Evolutionary conservation across 1,140 invertebrate genomes (phyloP).

Genomic region (Campoletis sonorensis): DNA sequence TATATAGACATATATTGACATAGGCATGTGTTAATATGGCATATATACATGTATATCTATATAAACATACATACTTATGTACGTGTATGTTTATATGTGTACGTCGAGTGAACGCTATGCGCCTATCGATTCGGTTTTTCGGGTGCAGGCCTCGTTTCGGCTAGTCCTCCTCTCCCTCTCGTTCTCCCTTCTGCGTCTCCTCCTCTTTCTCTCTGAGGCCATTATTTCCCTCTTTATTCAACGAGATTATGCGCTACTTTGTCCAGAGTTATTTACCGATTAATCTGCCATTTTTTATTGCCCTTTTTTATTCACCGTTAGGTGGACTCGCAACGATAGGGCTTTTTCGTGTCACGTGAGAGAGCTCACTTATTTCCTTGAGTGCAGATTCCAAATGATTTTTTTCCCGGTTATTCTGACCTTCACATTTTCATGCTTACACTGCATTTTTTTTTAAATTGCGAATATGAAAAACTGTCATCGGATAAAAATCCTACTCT

Average conservation of each 20-base stretch:
- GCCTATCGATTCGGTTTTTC: constrained; percentile 75
- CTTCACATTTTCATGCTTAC: too few relatives aligned
- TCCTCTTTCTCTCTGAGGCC: constrained; percentile 43
- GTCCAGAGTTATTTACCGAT: constrained; percentile 30
- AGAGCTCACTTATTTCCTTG: constrained; percentile 6
- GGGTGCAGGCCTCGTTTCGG: constrained; percentile 71
- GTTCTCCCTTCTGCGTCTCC: neutral
- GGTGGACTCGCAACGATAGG: too few relatives aligned
- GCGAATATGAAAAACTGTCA: too few relatives aligned
- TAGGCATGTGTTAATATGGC: neutral
- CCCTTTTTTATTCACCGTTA: constrained; percentile 16
- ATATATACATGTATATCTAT: constrained; percentile 50
- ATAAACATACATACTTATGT: constrained; percentile 21
- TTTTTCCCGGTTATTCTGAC: too few relatives aligned
- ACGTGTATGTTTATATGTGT: constrained; percentile 51
- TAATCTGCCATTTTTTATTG: constrained; percentile 12
- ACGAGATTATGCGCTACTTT: constrained; percentile 41
- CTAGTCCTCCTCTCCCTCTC: constrained; percentile 29
- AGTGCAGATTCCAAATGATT: constrained; percentile 13
- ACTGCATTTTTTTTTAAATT: too few relatives aligned
- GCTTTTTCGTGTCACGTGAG: constrained; percentile 23
- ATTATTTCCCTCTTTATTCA: constrained; percentile 46
- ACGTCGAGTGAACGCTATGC: constrained; percentile 62
- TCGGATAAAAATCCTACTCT: too few relatives aligned
- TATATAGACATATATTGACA: constrained; percentile 39